Percentiles rank a stretch among this genome's conserved stretches.
Evolutionary conservation across 2,888 invertebrate species (phyloP).

Genomic region (Creontiades dilutus): DNA sequence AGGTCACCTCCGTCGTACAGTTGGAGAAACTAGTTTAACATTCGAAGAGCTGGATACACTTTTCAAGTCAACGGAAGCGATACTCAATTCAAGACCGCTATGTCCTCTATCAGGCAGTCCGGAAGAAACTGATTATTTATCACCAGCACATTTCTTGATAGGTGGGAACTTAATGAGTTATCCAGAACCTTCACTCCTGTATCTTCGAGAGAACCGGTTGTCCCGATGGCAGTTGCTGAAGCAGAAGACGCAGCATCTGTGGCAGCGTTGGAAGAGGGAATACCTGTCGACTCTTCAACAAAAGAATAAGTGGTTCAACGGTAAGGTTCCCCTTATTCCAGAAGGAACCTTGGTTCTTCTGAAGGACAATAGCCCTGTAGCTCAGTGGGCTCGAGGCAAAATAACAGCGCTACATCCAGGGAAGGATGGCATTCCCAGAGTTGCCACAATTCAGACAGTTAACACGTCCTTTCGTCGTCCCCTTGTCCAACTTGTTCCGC

Average conservation of each 20-base stretch:
- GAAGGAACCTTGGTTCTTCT: constrained; percentile 67
- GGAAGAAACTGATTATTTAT: constrained; percentile 75
- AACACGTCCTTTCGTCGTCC: too few relatives aligned
- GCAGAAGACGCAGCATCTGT: constrained; percentile 76
- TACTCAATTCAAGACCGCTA: constrained; percentile 77
- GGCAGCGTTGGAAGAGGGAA: constrained; percentile 76
- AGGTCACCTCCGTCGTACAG: constrained; percentile 75
- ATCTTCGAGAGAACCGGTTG: constrained; percentile 73
- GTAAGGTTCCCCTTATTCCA: constrained; percentile 69
- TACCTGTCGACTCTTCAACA: constrained; percentile 76
- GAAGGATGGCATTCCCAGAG: too few relatives aligned
- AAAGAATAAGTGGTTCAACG: constrained; percentile 76
- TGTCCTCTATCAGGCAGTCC: constrained; percentile 76
- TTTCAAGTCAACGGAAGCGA: constrained; percentile 76
- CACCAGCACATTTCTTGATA: constrained; percentile 77
- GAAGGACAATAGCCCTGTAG: too few relatives aligned
- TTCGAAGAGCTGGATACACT: constrained; percentile 76
- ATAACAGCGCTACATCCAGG: too few relatives aligned
- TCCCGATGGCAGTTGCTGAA: constrained; percentile 76
- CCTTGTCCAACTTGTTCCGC: too few relatives aligned
- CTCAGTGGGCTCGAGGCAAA: too few relatives aligned
- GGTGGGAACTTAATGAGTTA: constrained; percentile 74
- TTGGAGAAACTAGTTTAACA: constrained; percentile 74
- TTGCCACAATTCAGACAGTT: too few relatives aligned
- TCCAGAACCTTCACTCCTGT: constrained; percentile 75